Base-by-base conservation (phyloP, 2,888 invertebrate species). In the Noctua comes region DNA sequence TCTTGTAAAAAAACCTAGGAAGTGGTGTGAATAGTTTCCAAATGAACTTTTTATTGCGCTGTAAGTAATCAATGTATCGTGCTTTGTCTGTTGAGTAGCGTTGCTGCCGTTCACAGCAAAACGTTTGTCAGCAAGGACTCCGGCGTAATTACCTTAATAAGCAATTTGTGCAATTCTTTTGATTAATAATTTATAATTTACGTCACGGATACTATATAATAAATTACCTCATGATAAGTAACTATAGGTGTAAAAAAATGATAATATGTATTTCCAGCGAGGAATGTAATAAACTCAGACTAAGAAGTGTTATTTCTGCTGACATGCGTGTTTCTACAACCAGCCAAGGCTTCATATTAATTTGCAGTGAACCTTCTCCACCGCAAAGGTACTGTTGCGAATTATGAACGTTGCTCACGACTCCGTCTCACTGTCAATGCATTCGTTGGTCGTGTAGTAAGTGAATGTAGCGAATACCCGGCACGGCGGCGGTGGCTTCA, bases 1-100 rank as follows among this genome's bases (percentile, higher is more conserved):
- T 77, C n/a, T 70, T 65, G 66, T 71, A 68, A 82, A 69, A 82
- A 84, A 85, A 85, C 62, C 62, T 48, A 75, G 76, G 82, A 85
- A 85, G 85, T 82, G 43, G 27, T 69, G 27, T 51, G 43, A n/a
- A 59, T 66, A 76, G 69, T 68, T 65, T 40, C 62, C 40, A 79
- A 79, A 79, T 86, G 11, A 76, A 74, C 51, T 86, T 82, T 84
- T 82, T 86, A 31, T 79, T 73, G 46, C 40, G 21, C 48, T 66
- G 48, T 57, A 66, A 68, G 48, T 57, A 66, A 68, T 75, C 21
- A 76, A 62, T 57, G 51, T 31, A 36, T 68, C n/a, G 43, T 73
- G 24, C 57, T 77, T 80, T 75, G 31, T 68, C 76, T 51, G 54
- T 69, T 73, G 70, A 51, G 27, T 80, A 27, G 43, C 21, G 4